Base-by-base conservation (phyloP, 2,113 vertebrate species). In the Cacatua alba region DNA sequence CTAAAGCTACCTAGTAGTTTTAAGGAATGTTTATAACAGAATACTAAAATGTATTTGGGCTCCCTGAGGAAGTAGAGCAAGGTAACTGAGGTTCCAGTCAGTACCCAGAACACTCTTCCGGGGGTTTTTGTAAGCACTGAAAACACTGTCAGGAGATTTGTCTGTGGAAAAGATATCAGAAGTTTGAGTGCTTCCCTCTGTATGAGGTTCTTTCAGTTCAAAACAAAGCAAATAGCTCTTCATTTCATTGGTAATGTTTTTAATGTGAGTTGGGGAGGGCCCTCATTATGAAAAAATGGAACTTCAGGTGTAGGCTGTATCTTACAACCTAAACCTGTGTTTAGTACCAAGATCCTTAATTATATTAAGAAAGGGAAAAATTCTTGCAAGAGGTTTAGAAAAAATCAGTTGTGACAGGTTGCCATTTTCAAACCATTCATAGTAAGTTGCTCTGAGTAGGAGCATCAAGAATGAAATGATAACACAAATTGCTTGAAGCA, bases 401-500 rank as follows among this genome's bases (percentile, higher is more conserved):
- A 94, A 97, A 97, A 88, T 94, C 94, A 93, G 10, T 96, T 76
- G 92, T 98, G 98, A 97, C 97, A 98, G 97, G 97, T 97, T 97
- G 97, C 96, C 95, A 98, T 98, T 98, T 98, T 98, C 98, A 97
- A 26, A n/a, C 95, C 96, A 92, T 95, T 98, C 95, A 86, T 98
- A 96, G 93, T 96, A 97, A 98, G 97, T 96, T 98, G 90, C 95
- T 97, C 93, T 77, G 94, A 97, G 95, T 89, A 94, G 76, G 90
- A 97, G 63, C 96, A 92, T 97, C 94, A 95, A 91, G 97, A 98
- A 95, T 95, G 96, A 97, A 97, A 97, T 96, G 95, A 97, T 97
- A 97, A 97, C 94, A 97, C 92, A 95, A 92, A 96, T 97, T 95
- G 97, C 97, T 94, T 86, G 89, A 65, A 95, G 97, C 95, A 95